These are phyloP conservation scores for Mythimna loreyi DNA, from an alignment of 2,888 invertebrate genomes.

Conservation along the genomic window DNA sequence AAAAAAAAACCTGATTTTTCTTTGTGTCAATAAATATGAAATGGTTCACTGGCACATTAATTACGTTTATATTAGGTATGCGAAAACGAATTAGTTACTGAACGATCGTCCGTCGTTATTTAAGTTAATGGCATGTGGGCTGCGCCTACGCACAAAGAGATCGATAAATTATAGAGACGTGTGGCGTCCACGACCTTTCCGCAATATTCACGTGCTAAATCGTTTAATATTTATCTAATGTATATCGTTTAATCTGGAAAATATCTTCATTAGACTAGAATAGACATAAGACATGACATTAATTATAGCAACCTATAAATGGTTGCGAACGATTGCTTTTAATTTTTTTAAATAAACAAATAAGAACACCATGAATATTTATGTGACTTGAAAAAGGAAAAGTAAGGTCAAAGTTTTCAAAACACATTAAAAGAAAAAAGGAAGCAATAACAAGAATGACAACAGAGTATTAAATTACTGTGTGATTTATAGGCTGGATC, in stretches of 20 bases:
- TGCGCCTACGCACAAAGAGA: slow-evolving; percentile 76
- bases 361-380: slow-evolving; percentile 39
- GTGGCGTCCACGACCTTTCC: slow-evolving; percentile 70
- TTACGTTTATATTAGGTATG: slow-evolving; percentile 65
- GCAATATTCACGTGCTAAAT: slow-evolving; percentile 57
- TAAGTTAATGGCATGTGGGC: slow-evolving; percentile 75
- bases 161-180: slow-evolving; percentile 75
- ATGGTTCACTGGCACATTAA: slow-evolving; percentile 58
- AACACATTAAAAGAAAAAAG: slow-evolving; percentile 41
- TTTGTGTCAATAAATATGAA: slow-evolving; percentile 54
- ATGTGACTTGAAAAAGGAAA: slow-evolving; percentile 42
- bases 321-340: slow-evolving; percentile 25
- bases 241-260: slow-evolving; percentile 46
- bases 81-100: slow-evolving; percentile 70
- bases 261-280: slow-evolving; percentile 47
- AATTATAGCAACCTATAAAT: slow-evolving; percentile 34
- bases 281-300: slow-evolving; percentile 28
- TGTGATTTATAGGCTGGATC: slow-evolving; percentile 44
- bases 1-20: no score
- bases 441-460: slow-evolving; percentile 30
- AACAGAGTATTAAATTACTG: slow-evolving; percentile 54
- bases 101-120: slow-evolving; percentile 64
- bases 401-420: slow-evolving; percentile 40
- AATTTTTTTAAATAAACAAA: slow-evolving; percentile 42
- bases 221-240: slow-evolving; percentile 55